These are phyloP conservation scores for Drosophila aff. DNA, from an alignment of 1,140 invertebrate genomes.

Conservation along the genomic window DNA sequence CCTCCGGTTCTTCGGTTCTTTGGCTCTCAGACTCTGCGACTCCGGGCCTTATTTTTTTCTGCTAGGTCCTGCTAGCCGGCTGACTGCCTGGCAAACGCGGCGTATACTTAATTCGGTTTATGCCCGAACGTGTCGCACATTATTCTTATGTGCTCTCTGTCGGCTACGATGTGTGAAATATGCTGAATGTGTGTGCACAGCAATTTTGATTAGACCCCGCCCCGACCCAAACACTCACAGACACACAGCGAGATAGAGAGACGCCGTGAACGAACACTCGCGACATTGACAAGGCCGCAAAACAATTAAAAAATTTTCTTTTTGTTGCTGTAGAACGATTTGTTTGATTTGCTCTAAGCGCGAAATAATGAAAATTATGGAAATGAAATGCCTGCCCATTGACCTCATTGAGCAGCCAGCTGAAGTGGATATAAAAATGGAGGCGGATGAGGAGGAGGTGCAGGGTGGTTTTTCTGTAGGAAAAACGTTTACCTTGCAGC, in stretches of 20 bases:
- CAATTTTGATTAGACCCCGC: slow-evolving; percentile 71
- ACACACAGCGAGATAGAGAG: neutral
- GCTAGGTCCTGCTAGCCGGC: slow-evolving; percentile 40
- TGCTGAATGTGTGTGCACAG: slow-evolving; percentile 73
- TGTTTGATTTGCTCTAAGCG: slow-evolving; percentile 80
- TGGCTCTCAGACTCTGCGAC: neutral
- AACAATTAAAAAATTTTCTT: slow-evolving; percentile 75
- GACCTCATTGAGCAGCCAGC: slow-evolving; percentile 76
- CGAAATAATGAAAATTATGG: slow-evolving; percentile 71
- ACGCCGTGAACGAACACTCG: no score
- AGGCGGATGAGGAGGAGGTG: neutral
- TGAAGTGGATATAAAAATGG: slow-evolving; percentile 20
- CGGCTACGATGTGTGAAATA: slow-evolving; percentile 77
- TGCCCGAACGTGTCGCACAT: slow-evolving; percentile 81
- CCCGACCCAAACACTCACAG: neutral
- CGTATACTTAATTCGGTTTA: slow-evolving; percentile 83
- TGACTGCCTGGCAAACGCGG: slow-evolving; percentile 73
- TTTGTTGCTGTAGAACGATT: slow-evolving; percentile 45
- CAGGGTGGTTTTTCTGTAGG: neutral
- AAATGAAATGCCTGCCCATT: slow-evolving; percentile 76
- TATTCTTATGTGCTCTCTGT: slow-evolving; percentile 67
- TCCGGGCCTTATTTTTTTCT: slow-evolving; percentile 7
- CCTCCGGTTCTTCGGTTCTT: slow-evolving; percentile 1
- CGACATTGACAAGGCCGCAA: slow-evolving; percentile 46
- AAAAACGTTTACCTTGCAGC: slow-evolving; percentile 21